Evolutionary conservation across 2,113 vertebrate species (phyloP).

Genomic region (Daubentonia madagascariensis): DNA sequence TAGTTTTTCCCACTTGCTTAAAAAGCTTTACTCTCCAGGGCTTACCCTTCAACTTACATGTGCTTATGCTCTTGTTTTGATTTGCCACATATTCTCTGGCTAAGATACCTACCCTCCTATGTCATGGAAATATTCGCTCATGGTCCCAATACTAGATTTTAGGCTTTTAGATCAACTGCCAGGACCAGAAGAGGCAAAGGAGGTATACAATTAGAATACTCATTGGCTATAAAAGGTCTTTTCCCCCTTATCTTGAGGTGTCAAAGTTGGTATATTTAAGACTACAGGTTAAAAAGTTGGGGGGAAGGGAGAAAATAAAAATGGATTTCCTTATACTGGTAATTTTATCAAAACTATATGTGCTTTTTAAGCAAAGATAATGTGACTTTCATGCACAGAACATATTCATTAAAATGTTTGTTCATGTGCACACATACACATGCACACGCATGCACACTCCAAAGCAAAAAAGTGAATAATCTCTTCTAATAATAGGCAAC

Average conservation of each 20-base stretch:
- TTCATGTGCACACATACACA: accelerated
- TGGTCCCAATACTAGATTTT: background rate
- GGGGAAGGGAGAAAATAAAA: background rate
- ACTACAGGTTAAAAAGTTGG: background rate
- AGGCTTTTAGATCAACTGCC: background rate
- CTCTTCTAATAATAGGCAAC: background rate
- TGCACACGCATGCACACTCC: background rate
- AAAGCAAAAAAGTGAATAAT: background rate
- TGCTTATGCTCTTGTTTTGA: background rate
- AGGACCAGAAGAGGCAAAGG: background rate
- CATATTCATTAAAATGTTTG: background rate
- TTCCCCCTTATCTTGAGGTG: background rate
- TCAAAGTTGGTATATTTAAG: background rate
- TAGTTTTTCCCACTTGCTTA: background rate
- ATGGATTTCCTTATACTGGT: background rate
- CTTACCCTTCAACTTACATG: background rate
- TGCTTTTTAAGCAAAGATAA: background rate
- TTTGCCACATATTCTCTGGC: background rate
- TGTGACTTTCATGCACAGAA: background rate
- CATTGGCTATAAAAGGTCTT: background rate
- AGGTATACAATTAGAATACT: background rate
- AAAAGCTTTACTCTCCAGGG: background rate
- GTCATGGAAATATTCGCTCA: background rate
- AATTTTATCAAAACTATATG: background rate
- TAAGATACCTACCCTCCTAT: background rate